Base-by-base conservation (phyloP, 2,113 vertebrate genomes). In the Eclectus roratus region DNA sequence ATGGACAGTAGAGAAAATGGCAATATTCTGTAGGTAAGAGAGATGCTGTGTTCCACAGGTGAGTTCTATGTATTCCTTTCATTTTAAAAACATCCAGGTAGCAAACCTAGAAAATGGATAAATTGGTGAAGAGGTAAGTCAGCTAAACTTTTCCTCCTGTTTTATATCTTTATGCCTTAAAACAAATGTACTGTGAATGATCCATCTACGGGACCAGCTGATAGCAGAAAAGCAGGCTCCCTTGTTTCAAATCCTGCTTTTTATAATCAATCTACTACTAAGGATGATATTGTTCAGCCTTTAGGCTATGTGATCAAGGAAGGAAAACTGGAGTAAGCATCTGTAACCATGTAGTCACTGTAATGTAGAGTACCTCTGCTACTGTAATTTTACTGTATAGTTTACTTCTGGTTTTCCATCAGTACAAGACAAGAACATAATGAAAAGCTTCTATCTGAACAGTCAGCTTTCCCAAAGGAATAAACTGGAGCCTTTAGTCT, bases 361-460 rank as follows among this genome's bases (percentile, higher is more conserved):
- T 17, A 58, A 66, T 0, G 0, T 0, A 80, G 29, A 35, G 19
- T 55, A 37, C 23, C 53, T 33, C 37, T 44, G 4, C 27, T 43
- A 71, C 24, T 1, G 1, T 31, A 44, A 84, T 47, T 93, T 37
- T 55, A 43, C 20, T 33, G 9, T 23, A n/a, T 64, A 31, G 28
- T 61, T 86, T 89, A 69, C 41, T 65, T 80, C 46, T 35, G 44
- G 29, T 72, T 47, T 56, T 61, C n/a, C 18, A 46, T 70, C 65
- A 77, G 18, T 39, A 80, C 7, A 55, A 63, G 46, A 74, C 4
- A 64, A 44, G 28, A 69, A 50, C 6, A n/a, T n/a, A 86, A 91
- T 37, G 5, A 80, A 89, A 92, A 83, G 41, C 17, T 76, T 55
- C 49, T 50, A 29, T 46, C 44, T 60, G 39, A 91, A 55, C 10